These are phyloP conservation scores for Sabatieria punctata DNA, from an alignment of 2,888 invertebrate species.

Conservation along the genomic window DNA sequence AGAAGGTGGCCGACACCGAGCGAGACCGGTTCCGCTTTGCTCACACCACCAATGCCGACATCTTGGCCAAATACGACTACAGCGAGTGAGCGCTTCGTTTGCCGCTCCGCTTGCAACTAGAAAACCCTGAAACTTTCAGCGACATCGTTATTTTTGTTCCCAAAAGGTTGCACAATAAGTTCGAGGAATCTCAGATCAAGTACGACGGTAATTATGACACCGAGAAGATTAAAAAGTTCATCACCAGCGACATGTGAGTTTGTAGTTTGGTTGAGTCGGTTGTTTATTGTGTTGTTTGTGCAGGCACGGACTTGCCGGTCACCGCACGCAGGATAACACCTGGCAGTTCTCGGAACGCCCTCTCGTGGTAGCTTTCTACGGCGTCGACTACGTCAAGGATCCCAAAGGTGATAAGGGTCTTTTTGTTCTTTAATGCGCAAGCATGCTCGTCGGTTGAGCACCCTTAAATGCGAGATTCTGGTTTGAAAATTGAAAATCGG, in stretches of 20 bases:
- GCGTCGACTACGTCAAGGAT: conserved; percentile 88
- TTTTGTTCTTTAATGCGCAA: too few species aligned
- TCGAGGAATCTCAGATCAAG: conserved; percentile 58
- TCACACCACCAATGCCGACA: conserved; percentile 52
- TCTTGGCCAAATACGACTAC: conserved; percentile 57
- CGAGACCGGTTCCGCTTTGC: conserved; percentile 77
- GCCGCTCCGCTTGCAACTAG: too few species aligned
- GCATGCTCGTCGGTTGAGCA: too few species aligned
- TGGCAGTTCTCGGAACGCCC: conserved; percentile 71
- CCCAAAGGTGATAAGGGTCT: conserved; percentile 64
- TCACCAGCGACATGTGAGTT: conserved; percentile 68
- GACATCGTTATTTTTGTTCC: conserved; percentile 76
- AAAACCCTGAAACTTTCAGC: too few species aligned
- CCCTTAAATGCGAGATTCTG: too few species aligned
- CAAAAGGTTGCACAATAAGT: conserved; percentile 72
- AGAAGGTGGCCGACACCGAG: conserved; percentile 71
- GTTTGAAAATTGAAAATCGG: too few species aligned
- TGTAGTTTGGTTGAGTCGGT: not conserved
- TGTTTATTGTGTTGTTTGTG: conserved; percentile 9
- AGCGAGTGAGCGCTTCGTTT: conserved; percentile 49
- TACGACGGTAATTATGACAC: conserved; percentile 53
- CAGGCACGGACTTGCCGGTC: conserved; percentile 78
- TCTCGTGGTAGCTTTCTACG: conserved; percentile 72
- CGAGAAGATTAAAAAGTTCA: conserved; percentile 56
- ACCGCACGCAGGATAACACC: conserved; percentile 64